phyloP scores from a whole-genome alignment of 2,797 vertebrate genomes.

The Hydrophis major region DNA sequence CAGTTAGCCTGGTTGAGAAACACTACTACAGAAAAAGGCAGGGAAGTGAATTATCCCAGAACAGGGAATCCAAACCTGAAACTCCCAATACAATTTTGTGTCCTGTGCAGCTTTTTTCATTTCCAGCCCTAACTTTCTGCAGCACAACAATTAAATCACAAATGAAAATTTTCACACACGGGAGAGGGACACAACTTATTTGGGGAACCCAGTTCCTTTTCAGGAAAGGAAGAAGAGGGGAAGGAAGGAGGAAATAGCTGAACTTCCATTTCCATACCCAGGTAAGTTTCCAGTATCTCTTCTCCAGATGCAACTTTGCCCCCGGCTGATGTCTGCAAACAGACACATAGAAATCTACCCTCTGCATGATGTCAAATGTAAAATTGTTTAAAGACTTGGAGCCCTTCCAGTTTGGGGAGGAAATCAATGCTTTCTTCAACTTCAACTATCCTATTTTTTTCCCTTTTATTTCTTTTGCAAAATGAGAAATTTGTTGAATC shows the following conservation, averaged over 20 bases:
- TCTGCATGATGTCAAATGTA: neutral
- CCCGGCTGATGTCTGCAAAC: neutral
- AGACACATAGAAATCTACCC: neutral
- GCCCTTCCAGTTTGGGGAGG: neutral
- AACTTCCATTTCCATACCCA: neutral
- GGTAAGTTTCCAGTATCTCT: neutral
- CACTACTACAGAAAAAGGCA: neutral
- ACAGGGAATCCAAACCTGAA: neutral
- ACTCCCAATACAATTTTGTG: neutral
- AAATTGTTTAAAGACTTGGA: neutral
- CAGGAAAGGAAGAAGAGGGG: neutral
- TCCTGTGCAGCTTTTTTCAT: neutral
- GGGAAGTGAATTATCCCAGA: neutral
- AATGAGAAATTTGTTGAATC: rapidly evolving
- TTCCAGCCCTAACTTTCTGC: neutral
- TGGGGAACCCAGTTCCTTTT: neutral
- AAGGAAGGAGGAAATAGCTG: neutral
- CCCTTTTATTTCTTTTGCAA: rapidly evolving
- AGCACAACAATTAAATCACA: neutral
- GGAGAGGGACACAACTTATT: neutral
- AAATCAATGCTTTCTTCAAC: neutral
- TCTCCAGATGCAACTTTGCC: neutral
- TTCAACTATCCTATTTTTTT: too few species aligned
- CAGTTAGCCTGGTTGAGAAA: neutral
- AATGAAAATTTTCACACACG: neutral